A percentile compares a stretch with the other conserved stretches of the same genome.
Conservation (phyloP, 2,113 vertebrate genomes). For the Calypte anna region DNA sequence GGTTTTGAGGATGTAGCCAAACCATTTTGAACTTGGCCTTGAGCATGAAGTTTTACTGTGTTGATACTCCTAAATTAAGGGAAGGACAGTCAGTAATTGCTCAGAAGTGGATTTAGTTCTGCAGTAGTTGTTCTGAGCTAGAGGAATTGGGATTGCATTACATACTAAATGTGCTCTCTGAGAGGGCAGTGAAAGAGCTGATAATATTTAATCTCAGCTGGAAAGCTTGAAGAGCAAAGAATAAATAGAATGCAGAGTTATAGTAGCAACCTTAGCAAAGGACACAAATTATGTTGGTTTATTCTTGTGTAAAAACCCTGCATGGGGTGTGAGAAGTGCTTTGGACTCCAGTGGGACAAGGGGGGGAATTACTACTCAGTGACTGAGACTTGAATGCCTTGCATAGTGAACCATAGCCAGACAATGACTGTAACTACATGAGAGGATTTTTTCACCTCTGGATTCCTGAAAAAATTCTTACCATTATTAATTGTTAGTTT, state of each 20-base stretch:
- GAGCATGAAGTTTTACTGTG: too few relatives aligned
- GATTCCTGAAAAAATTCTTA: background rate
- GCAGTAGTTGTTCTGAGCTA: too few relatives aligned
- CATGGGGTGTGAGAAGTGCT: background rate
- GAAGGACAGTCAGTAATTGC: too few relatives aligned
- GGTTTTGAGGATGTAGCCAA: too few relatives aligned
- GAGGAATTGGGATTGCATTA: background rate
- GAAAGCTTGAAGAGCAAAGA: background rate
- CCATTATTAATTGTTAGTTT: background rate
- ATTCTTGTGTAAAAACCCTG: background rate
- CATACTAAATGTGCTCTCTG: background rate
- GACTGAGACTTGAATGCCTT: background rate
- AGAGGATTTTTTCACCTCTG: background rate
- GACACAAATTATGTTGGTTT: background rate
- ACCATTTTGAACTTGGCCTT: too few relatives aligned
- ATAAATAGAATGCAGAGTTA: background rate
- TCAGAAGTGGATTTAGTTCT: too few relatives aligned
- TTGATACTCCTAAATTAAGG: too few relatives aligned
- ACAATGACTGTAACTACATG: background rate
- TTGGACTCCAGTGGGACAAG: background rate
- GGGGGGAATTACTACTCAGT: background rate
- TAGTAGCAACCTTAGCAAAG: background rate
- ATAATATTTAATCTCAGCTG: background rate
- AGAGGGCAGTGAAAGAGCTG: background rate
- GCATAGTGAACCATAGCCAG: background rate